Evolutionary conservation across 1,140 invertebrate species (phyloP).

Genomic region (Drosophila sturtevanti): DNA sequence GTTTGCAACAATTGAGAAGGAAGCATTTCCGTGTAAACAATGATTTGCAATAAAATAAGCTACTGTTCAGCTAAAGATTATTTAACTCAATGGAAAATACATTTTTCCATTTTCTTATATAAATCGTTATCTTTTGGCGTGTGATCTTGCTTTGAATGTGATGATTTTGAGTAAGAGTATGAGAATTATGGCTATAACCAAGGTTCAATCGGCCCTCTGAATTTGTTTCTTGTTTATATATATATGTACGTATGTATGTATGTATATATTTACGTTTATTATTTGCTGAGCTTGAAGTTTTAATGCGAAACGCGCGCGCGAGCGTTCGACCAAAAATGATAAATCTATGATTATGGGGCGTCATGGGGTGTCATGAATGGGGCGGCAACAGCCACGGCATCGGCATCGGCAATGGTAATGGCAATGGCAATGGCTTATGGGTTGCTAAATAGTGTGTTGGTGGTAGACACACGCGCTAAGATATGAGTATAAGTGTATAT

Average conservation of each 20-base stretch:
- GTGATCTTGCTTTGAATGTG: background rate
- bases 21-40: background rate
- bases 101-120: too few relatives aligned
- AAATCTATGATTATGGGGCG: conserved; percentile 66
- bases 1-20: background rate
- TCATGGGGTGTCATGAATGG: conserved; percentile 66
- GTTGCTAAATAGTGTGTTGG: conserved; percentile 12
- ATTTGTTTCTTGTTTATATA: conserved; percentile 16
- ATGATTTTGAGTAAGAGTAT: background rate
- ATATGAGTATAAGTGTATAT: background rate
- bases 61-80: too few relatives aligned
- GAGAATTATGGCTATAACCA: background rate
- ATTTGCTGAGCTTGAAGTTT: conserved; percentile 41
- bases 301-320: conserved; percentile 60
- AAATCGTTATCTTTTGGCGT: too few relatives aligned
- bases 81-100: too few relatives aligned
- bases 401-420: background rate
- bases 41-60: too few relatives aligned
- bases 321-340: conserved; percentile 58
- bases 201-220: conserved; percentile 18
- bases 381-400: conserved; percentile 15
- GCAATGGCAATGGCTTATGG: conserved; percentile 4
- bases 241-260: too few relatives aligned
- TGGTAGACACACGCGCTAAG: conserved; percentile 18
- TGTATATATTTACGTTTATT: background rate